Conservation (phyloP, 1,140 invertebrate species). For the Plutomurus gul region DNA sequence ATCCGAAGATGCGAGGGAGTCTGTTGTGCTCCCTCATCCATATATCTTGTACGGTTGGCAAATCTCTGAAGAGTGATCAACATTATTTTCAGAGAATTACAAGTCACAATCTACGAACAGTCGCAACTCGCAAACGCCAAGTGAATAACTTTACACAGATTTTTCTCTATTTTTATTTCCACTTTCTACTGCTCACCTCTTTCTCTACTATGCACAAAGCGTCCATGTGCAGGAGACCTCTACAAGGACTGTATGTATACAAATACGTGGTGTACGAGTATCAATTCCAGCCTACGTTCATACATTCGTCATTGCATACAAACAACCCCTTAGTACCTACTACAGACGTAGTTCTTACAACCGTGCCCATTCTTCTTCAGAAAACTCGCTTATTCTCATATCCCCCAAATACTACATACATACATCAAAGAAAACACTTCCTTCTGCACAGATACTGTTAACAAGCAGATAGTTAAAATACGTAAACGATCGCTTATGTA, state of each 20-base stretch:
- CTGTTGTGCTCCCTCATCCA: conserved; percentile 40
- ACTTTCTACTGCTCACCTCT: conserved; percentile 17
- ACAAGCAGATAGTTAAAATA: too few species aligned
- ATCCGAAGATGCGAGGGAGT: conserved; percentile 33
- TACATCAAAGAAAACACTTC: too few species aligned
- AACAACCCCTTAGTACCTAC: background rate
- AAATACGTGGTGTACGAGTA: too few species aligned
- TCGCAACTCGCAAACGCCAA: conserved; percentile 34
- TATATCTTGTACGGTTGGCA: conserved; percentile 44
- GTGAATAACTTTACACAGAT: conserved; percentile 46
- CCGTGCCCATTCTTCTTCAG: too few species aligned
- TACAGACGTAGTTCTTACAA: too few species aligned
- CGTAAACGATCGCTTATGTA: too few species aligned
- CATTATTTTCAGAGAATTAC: conserved; percentile 48
- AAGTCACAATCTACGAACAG: conserved; percentile 39
- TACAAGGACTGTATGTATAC: too few species aligned
- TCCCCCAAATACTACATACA: too few species aligned
- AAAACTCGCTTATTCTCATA: too few species aligned
- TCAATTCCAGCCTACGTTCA: background rate
- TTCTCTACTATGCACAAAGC: background rate
- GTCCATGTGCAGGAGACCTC: background rate
- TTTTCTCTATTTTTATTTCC: conserved; percentile 15
- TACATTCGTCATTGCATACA: background rate
- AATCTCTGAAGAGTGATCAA: conserved; percentile 52
- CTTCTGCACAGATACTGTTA: too few species aligned